Evolutionary conservation across 1,140 invertebrate genomes (phyloP).

Genomic region (Sarcophaga peregrina): DNA sequence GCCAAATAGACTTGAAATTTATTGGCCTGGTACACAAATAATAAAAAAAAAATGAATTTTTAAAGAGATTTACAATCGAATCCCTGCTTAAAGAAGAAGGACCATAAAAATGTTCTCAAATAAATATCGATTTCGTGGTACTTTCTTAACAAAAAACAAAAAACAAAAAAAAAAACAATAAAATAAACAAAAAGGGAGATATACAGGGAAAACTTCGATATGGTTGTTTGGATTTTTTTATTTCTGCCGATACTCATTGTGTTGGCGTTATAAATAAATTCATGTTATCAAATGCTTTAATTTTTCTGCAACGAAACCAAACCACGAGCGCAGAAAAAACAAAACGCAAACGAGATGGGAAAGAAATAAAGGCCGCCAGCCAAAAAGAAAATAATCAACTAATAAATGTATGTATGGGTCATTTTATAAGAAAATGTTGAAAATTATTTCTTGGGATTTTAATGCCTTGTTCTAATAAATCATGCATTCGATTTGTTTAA

Average conservation of each 20-base stretch:
- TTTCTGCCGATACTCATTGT: not conserved
- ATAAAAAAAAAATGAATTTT: not conserved
- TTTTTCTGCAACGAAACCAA: conserved; percentile 35
- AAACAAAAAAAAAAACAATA: too few relatives aligned
- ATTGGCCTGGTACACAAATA: too few relatives aligned
- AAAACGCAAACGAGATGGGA: conserved; percentile 7
- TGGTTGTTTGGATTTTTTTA: conserved; percentile 31
- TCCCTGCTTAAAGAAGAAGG: not conserved
- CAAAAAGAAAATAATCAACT: not conserved
- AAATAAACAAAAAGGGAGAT: too few relatives aligned
- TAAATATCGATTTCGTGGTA: conserved; percentile 28
- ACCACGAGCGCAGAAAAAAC: not conserved
- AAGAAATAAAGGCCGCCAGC: conserved; percentile 16
- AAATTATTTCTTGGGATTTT: too few relatives aligned
- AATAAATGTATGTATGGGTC: not conserved
- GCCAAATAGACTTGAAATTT: too few relatives aligned
- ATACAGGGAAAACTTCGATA: too few relatives aligned
- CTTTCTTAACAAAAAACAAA: too few relatives aligned
- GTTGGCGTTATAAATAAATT: conserved; percentile 39
- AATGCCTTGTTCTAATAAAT: too few relatives aligned
- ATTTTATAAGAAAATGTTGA: too few relatives aligned
- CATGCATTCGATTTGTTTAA: too few relatives aligned
- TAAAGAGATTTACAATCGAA: not conserved
- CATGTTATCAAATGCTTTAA: conserved; percentile 38
- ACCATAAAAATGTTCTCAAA: not conserved